These are phyloP conservation scores for Agrilus cyanescens DNA, from an alignment of 2,888 invertebrate species.

Conservation along the genomic window DNA sequence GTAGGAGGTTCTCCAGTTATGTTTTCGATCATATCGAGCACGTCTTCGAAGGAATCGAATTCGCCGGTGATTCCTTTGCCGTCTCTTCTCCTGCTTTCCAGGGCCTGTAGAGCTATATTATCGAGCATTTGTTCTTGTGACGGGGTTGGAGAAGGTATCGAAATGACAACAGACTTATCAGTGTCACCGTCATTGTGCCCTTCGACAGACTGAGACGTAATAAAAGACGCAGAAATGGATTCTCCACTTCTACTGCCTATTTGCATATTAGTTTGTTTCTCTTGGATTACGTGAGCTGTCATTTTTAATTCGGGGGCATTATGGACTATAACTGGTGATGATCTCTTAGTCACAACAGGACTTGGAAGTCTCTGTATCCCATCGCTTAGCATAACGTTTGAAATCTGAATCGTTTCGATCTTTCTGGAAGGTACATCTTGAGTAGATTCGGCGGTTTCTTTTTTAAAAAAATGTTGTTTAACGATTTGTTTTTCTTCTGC, in stretches of 20 bases:
- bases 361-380: conserved; percentile 23
- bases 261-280: conserved; percentile 25
- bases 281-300: conserved; percentile 34
- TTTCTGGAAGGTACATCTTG: conserved; percentile 7
- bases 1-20: conserved; percentile 35
- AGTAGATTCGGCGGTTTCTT: conserved; percentile 2
- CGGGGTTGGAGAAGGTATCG: conserved; percentile 53
- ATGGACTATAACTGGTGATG: conserved; percentile 27
- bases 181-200: conserved; percentile 44
- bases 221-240: conserved; percentile 44
- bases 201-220: conserved; percentile 45
- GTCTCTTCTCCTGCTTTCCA: conserved; percentile 40
- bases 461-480: conserved; percentile 3
- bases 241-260: conserved; percentile 31
- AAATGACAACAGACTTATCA: conserved; percentile 52
- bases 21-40: conserved; percentile 57
- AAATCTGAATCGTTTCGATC: conserved; percentile 8
- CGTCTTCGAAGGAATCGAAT: conserved; percentile 56
- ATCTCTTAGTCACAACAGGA: conserved; percentile 22
- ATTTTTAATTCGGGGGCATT: conserved; percentile 33
- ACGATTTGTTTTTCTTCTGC: conserved; percentile 20
- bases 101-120: conserved; percentile 49
- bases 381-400: conserved; percentile 9
- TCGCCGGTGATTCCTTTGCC: conserved; percentile 40
- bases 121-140: conserved; percentile 52